phyloP scores from a whole-genome alignment of 92 coral and sea anemone species.

The Parazoanthus atlanticus region DNA sequence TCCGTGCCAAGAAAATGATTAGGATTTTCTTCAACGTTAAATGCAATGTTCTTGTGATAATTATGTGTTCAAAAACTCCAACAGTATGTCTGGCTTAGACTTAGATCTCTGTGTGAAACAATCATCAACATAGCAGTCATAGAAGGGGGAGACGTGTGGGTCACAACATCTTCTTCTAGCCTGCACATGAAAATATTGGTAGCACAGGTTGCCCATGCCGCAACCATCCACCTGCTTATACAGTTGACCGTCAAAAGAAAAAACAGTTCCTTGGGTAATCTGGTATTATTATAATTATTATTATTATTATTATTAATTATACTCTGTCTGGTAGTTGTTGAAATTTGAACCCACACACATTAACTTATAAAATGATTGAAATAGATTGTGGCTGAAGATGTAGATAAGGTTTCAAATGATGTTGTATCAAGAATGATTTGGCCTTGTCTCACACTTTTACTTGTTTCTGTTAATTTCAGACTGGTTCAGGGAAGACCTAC shows the following conservation, averaged over 20 bases:
- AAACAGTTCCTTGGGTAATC: neutral
- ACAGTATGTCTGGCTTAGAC: constrained; percentile 39
- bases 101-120: too few species aligned
- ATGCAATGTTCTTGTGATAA: constrained; percentile 53
- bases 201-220: too few species aligned
- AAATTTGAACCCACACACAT: too few species aligned
- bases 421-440: neutral
- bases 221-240: neutral
- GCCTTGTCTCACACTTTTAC: neutral
- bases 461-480: constrained; percentile 53
- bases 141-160: too few species aligned
- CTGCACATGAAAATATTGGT: too few species aligned
- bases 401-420: too few species aligned
- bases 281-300: too few species aligned
- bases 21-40: constrained; percentile 55
- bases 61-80: constrained; percentile 35
- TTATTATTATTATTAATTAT: too few species aligned
- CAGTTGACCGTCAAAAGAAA: neutral
- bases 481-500: constrained; percentile 98
- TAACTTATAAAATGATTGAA: too few species aligned
- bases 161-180: too few species aligned
- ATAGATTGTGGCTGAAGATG: neutral
- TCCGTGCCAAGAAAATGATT: constrained; percentile 52
- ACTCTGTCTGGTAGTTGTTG: too few species aligned
- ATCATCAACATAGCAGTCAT: too few species aligned